Evolutionary conservation across 2,113 vertebrate genomes (phyloP), one percentile per base, ranked within the genome.

Genomic region (Chauna torquata): DNA sequence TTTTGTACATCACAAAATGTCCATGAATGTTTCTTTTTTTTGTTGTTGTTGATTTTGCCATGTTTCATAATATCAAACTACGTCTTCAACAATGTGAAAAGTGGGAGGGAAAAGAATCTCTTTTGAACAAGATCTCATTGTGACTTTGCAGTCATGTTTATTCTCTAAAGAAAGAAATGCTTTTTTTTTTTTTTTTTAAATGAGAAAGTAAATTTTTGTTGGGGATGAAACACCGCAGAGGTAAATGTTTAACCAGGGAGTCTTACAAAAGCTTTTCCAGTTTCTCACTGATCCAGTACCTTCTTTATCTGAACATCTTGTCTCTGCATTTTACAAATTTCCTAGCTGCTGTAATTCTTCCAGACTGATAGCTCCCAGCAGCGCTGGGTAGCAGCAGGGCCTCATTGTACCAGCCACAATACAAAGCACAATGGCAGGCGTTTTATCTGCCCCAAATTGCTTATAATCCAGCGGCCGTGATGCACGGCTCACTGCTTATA

Each of bases 371-470:
- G 81, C 6, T 45, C 45, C 83, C 89, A 96, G 89, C 83, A 91
- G 80, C 62, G 64, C 50, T 12, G 9, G 59, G 72, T 28, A 96
- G 83, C 80, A 94, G 72, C 30, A 0, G 72, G 80, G 45, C 38
- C 22, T 64, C 64, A 47, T 66, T 86, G 83, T 89, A 58, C 40
- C 82, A 74, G 44, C 52, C 40, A 54, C 34, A 69, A 64, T 3
- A 49, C 52, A 52, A 57, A 91, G 64, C 57, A 65, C 19, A 40
- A 72, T 5, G 11, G 78, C 70, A 65, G 55, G 52, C 0, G 0
- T 58, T 92, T 93, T 54, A 94, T 95, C 89, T 91, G 57, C 27
- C 70, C 78, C 58, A 76, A 69, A 87, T 72, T 42, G 52, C 83
- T 79, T 25, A 64, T 40, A 70, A 52, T 57, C 74, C 77, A 7